Evolutionary conservation across 2,888 invertebrate genomes (phyloP).

Genomic region (Miltochrista miniata): DNA sequence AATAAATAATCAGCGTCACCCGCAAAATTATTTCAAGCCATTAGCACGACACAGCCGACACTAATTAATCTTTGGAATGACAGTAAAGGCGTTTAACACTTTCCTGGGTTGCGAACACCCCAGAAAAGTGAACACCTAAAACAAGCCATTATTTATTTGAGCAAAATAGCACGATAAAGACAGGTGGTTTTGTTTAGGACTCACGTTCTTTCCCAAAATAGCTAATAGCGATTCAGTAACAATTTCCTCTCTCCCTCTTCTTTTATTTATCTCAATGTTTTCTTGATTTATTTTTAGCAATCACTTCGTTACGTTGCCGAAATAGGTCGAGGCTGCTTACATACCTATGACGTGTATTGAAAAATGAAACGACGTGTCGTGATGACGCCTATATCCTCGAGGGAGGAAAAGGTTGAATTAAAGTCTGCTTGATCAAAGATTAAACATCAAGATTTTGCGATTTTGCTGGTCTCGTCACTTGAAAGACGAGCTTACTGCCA

Average conservation of each 20-base stretch:
- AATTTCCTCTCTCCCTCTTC: background rate
- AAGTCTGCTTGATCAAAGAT: too few species aligned
- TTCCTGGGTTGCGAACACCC: slow-evolving; percentile 51
- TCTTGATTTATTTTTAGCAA: slow-evolving; percentile 12
- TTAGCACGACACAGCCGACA: slow-evolving; percentile 75
- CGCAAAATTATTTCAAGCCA: slow-evolving; percentile 81
- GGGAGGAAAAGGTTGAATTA: too few species aligned
- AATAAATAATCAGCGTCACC: slow-evolving; percentile 74
- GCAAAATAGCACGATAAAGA: slow-evolving; percentile 22
- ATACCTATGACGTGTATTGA: slow-evolving; percentile 14
- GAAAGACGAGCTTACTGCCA: too few species aligned
- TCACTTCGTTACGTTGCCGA: slow-evolving; percentile 6
- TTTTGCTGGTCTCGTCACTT: background rate
- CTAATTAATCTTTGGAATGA: slow-evolving; percentile 80
- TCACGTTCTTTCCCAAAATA: slow-evolving; percentile 12
- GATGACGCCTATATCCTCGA: too few species aligned
- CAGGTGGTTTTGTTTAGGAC: slow-evolving; percentile 10
- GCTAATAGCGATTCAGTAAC: background rate
- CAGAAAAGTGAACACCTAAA: slow-evolving; percentile 36
- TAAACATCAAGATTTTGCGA: too few species aligned
- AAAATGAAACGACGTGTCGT: too few species aligned
- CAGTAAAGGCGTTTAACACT: slow-evolving; percentile 78
- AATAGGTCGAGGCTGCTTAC: slow-evolving; percentile 8
- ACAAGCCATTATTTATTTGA: slow-evolving; percentile 21
- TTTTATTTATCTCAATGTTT: slow-evolving; percentile 9